Evolutionary conservation across 2,797 vertebrate species (phyloP).

Genomic region (Crocodylus rhombifer): DNA sequence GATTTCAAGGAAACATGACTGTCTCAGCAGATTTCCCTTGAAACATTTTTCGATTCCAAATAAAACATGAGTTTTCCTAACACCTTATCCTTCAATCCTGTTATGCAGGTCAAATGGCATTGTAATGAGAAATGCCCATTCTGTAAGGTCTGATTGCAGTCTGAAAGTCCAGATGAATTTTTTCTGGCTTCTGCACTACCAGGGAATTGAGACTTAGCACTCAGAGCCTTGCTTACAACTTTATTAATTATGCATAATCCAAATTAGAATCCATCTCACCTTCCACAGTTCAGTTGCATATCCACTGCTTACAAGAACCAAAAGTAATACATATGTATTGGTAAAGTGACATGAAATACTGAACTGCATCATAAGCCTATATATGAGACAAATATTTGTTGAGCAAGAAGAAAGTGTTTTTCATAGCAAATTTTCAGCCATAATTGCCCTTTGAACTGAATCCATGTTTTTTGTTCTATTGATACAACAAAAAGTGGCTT

Average conservation of each 20-base stretch:
- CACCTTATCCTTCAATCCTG: not conserved
- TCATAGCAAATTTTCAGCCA: not conserved
- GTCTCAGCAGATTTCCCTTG: not conserved
- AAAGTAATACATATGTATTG: not conserved
- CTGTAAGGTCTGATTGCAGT: not conserved
- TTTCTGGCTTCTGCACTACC: no score
- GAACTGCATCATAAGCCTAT: not conserved
- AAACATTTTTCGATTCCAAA: not conserved
- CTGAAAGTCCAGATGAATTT: not conserved
- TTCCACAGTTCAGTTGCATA: not conserved
- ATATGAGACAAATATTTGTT: not conserved
- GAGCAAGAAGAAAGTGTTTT: not conserved
- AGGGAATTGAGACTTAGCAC: no score
- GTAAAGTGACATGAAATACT: not conserved
- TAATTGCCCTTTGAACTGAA: accelerated
- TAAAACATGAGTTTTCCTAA: not conserved
- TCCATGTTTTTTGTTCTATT: not conserved
- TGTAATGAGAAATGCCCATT: not conserved
- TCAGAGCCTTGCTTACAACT: no score
- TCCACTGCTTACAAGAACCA: not conserved
- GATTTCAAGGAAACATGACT: not conserved
- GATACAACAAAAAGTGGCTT: not conserved
- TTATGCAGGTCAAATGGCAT: not conserved
- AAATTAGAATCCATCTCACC: not conserved
- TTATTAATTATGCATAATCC: not conserved